Percentiles rank a stretch among this genome's conserved stretches.
These are phyloP conservation scores for Cynocephalus volans DNA, from an alignment of 2,113 vertebrate genomes.

Conservation along the genomic window DNA sequence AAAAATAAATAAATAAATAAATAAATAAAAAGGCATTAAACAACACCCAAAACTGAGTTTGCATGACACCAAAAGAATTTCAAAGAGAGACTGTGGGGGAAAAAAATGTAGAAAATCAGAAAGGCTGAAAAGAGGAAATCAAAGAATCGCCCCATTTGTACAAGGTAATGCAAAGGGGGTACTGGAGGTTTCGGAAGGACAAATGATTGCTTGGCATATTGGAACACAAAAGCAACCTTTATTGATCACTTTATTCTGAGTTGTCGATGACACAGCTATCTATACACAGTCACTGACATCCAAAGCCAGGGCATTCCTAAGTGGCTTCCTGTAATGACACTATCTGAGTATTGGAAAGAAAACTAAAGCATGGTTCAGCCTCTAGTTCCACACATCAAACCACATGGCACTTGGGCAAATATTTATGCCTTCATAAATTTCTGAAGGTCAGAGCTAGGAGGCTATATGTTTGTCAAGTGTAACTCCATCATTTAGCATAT, in stretches of 20 bases:
- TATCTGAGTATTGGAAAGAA: background rate
- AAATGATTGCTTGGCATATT: background rate
- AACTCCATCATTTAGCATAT: conserved; percentile 19
- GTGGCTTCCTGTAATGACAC: background rate
- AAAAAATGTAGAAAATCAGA: conserved; percentile 10
- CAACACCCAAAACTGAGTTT: background rate
- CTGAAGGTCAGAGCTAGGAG: background rate
- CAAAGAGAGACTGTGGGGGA: background rate
- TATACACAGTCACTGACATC: background rate
- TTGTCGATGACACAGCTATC: conserved; percentile 19
- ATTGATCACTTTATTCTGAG: conserved; percentile 35
- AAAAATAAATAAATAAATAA: no score
- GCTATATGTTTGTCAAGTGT: background rate
- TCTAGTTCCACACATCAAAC: background rate
- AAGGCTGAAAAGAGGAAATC: background rate
- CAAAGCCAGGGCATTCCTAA: background rate
- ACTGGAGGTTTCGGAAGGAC: background rate
- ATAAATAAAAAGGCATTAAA: conserved; percentile 36
- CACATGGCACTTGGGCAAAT: background rate
- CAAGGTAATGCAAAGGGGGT: background rate
- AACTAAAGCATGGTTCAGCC: background rate
- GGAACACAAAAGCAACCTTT: conserved; percentile 41
- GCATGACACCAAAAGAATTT: conserved; percentile 30
- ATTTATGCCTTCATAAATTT: background rate
- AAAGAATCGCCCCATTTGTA: background rate